A percentile compares a stretch with the other conserved stretches of the same genome.
Evolutionary conservation across 2,797 vertebrate genomes (phyloP).

Genomic region (Sebastes wilsoni): DNA sequence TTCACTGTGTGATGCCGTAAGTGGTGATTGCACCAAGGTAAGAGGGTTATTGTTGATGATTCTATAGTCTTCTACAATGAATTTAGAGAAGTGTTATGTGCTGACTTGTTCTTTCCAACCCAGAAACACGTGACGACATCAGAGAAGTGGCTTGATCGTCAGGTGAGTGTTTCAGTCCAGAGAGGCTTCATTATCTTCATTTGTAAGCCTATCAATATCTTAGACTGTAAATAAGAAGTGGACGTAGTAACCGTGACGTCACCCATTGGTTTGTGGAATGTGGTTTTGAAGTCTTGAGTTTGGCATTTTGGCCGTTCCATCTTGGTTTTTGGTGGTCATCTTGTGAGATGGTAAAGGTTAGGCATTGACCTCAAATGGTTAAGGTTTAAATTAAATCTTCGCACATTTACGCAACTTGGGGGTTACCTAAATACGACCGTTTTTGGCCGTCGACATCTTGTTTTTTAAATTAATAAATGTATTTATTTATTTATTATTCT

Average conservation of each 20-base stretch:
- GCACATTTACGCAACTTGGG: no score
- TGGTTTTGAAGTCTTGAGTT: no score
- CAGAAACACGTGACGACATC: conserved; percentile 80
- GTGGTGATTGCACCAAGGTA: conserved; percentile 68
- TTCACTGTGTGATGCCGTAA: conserved; percentile 65
- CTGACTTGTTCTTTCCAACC: conserved; percentile 1
- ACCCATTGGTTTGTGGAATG: no score
- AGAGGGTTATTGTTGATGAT: not conserved
- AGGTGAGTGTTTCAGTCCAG: conserved; percentile 61
- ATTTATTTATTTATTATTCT: no score
- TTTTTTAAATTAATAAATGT: no score
- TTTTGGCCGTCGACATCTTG: no score
- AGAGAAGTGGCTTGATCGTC: conserved; percentile 79
- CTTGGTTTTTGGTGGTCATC: no score
- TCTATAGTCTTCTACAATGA: not conserved
- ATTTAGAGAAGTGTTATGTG: not conserved
- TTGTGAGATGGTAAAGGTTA: no score
- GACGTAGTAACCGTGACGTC: not conserved
- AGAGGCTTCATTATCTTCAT: not conserved
- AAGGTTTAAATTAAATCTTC: no score
- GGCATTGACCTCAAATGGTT: no score
- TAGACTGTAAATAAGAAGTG: not conserved
- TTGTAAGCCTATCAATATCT: not conserved
- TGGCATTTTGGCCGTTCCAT: not conserved
- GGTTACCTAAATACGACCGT: no score